Percentiles rank a stretch among this genome's conserved stretches.
Evolutionary conservation across 2,113 vertebrate genomes (phyloP).

Genomic region (Syngnathus typhle): DNA sequence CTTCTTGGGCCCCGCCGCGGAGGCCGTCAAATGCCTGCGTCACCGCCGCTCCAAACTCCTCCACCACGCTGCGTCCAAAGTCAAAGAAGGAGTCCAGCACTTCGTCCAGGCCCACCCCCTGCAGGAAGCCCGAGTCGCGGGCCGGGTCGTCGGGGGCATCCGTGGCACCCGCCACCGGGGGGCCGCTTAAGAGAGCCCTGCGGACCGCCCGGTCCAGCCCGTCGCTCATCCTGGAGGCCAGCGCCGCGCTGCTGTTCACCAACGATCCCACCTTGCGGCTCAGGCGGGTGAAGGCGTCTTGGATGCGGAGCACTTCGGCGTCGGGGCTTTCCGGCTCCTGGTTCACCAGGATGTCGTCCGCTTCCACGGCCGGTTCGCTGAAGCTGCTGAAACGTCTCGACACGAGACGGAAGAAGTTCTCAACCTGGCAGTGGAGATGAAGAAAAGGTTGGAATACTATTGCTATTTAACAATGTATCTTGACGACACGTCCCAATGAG

Average conservation of each 20-base stretch:
- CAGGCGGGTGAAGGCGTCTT: conserved; percentile 74
- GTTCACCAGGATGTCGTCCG: conserved; percentile 52
- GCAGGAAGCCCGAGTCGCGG: conserved; percentile 52
- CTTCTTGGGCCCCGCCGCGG: conserved; percentile 39
- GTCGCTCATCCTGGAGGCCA: conserved; percentile 76
- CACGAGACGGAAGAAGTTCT: conserved; percentile 76
- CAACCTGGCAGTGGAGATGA: conserved; percentile 62
- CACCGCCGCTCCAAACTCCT: conserved; percentile 76
- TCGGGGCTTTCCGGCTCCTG: conserved; percentile 57
- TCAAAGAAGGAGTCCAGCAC: conserved; percentile 79
- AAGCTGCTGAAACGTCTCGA: conserved; percentile 69
- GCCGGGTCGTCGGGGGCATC: conserved; percentile 48
- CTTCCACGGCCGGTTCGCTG: conserved; percentile 45
- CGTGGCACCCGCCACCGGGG: conserved; percentile 22
- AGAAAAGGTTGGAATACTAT: neutral
- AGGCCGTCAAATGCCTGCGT: conserved; percentile 68
- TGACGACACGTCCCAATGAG: no score
- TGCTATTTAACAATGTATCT: no score
- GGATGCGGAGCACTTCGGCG: conserved; percentile 67
- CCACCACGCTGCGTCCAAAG: conserved; percentile 76
- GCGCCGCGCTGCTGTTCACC: conserved; percentile 70
- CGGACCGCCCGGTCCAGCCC: conserved; percentile 77
- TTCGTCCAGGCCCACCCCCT: conserved; percentile 69
- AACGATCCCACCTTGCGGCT: conserved; percentile 62
- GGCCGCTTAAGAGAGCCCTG: conserved; percentile 66